Percentiles rank a stretch among this genome's conserved stretches.
Evolutionary conservation across 2,113 vertebrate species (phyloP).

Genomic region (Poecilia latipinna): DNA sequence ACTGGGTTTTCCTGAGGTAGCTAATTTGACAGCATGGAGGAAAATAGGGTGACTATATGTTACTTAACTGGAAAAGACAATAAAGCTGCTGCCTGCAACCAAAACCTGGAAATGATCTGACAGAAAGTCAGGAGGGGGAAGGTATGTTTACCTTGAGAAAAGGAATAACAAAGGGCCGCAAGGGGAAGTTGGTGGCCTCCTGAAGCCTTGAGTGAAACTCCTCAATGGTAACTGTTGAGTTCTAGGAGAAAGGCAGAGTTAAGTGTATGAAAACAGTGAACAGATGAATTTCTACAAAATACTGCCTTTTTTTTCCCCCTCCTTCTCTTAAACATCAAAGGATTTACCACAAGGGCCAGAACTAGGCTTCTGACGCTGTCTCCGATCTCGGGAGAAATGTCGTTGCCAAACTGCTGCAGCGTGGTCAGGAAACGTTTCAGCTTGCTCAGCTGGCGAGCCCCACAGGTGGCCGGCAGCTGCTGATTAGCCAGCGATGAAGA

Average conservation of each 20-base stretch:
- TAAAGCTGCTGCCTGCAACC: background rate
- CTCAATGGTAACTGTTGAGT: slow-evolving; percentile 97
- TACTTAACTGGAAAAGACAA: background rate
- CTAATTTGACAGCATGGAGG: background rate
- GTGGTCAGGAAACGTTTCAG: slow-evolving; percentile 98
- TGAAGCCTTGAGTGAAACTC: slow-evolving; percentile 98
- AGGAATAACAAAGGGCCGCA: slow-evolving; percentile 97
- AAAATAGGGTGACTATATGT: background rate
- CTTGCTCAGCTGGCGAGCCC: slow-evolving; percentile 97
- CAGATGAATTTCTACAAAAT: background rate
- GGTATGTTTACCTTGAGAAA: slow-evolving; percentile 94
- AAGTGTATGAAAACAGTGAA: background rate
- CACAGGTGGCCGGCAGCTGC: slow-evolving; percentile 96
- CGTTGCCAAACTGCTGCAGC: slow-evolving; percentile 97
- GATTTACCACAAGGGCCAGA: slow-evolving; percentile 92
- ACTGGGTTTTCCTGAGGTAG: background rate
- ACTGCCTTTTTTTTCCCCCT: background rate
- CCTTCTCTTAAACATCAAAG: background rate
- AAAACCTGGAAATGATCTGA: slow-evolving; percentile 16
- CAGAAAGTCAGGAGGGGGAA: background rate
- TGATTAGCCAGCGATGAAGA: slow-evolving; percentile 96
- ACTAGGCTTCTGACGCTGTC: slow-evolving; percentile 96
- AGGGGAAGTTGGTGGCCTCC: slow-evolving; percentile 97
- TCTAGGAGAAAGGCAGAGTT: slow-evolving; percentile 75
- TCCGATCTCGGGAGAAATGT: slow-evolving; percentile 98